Percentiles rank a stretch among this genome's conserved stretches.
These are phyloP conservation scores for Planiliza haematocheilus DNA, from an alignment of 2,113 vertebrate genomes.

Conservation along the genomic window DNA sequence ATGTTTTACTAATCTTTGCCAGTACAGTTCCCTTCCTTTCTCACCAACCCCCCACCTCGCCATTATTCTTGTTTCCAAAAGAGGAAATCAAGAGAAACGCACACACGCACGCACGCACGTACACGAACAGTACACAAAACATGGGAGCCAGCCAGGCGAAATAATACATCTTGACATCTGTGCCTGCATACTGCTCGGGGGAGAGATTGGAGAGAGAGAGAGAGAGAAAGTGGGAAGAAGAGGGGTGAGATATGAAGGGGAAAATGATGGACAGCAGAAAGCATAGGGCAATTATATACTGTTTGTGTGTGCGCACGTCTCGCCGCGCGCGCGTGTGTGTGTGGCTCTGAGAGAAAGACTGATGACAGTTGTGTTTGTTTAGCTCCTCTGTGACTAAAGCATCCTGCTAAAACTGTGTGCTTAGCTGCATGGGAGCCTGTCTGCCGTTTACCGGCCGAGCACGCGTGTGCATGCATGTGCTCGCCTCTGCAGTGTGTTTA, in stretches of 20 bases:
- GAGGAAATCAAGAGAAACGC: conserved; percentile 44
- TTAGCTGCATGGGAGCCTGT: conserved; percentile 60
- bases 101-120: conserved; percentile 6
- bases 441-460: neutral
- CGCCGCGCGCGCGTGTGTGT: conserved; percentile 30
- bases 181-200: conserved; percentile 77
- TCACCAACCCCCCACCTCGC: neutral
- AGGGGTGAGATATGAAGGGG: conserved; percentile 68
- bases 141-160: conserved; percentile 74
- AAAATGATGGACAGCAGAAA: conserved; percentile 79
- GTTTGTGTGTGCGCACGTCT: conserved; percentile 20
- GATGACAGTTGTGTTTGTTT: conserved; percentile 78
- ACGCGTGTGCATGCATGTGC: neutral
- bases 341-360: conserved; percentile 27
- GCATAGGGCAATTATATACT: conserved; percentile 70
- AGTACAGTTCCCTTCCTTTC: neutral
- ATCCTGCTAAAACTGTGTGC: conserved; percentile 58
- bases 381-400: conserved; percentile 72
- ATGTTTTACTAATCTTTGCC: conserved; percentile 57
- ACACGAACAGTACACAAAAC: conserved; percentile 54
- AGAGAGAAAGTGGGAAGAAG: conserved; percentile 66
- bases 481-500: conserved; percentile 28
- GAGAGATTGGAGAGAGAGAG: conserved; percentile 60
- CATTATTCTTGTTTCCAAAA: conserved; percentile 58
- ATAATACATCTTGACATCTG: conserved; percentile 84